Evolutionary conservation across 2,797 vertebrate genomes (phyloP).

Genomic region (Gallinago nigripennis): DNA sequence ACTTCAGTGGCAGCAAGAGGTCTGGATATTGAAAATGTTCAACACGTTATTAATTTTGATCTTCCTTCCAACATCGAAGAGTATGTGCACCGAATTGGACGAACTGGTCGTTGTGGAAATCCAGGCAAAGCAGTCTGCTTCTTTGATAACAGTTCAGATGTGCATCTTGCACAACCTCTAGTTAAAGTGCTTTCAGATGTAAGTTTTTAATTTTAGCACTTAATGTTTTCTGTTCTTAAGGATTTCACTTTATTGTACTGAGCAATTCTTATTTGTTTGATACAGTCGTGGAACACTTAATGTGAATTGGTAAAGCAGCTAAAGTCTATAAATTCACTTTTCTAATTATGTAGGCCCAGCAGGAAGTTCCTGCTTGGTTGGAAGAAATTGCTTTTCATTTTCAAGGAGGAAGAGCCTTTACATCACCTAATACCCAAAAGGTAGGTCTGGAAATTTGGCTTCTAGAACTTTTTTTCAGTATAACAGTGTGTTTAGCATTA

Average conservation of each 20-base stretch:
- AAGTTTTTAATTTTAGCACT: constrained; percentile 45
- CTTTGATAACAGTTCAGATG: constrained; percentile 80
- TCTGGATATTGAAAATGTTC: constrained; percentile 92
- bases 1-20: constrained; percentile 94
- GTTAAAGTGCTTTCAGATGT: constrained; percentile 88
- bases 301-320: not conserved
- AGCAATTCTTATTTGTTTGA: not conserved
- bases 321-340: not conserved
- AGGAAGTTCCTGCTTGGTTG: constrained; percentile 91
- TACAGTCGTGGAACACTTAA: not conserved
- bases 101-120: constrained; percentile 95
- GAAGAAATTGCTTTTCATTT: constrained; percentile 83
- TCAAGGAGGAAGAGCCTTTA: constrained; percentile 64
- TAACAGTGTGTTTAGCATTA: not conserved
- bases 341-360: constrained; percentile 84
- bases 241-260: not conserved
- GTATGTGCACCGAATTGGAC: constrained; percentile 94
- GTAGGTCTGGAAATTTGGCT: constrained; percentile 66
- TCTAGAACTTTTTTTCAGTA: not conserved
- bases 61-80: constrained; percentile 89
- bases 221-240: not conserved
- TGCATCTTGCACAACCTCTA: constrained; percentile 79
- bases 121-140: constrained; percentile 88
- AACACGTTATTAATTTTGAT: constrained; percentile 94
- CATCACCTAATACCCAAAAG: constrained; percentile 80